These are phyloP conservation scores for Caenorhabditis zanzibari DNA, from an alignment of 2,888 invertebrate species.

Conservation along the genomic window DNA sequence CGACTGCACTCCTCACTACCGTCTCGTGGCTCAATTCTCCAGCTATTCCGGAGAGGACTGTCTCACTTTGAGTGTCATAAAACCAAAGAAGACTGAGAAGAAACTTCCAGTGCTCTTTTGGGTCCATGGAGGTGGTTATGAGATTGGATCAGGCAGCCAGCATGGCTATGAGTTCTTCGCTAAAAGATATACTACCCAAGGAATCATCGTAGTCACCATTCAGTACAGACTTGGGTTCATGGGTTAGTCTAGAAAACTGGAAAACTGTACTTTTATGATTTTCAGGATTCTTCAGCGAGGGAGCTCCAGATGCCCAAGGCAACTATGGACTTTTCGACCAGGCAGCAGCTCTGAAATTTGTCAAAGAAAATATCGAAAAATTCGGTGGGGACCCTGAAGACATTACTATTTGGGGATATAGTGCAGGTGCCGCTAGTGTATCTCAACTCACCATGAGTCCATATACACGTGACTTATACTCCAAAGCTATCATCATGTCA, in stretches of 20 bases:
- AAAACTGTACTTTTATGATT: not conserved
- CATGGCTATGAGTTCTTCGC: constrained; percentile 74
- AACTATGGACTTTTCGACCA: constrained; percentile 80
- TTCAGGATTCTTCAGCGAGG: constrained; percentile 76
- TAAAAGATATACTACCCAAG: constrained; percentile 85
- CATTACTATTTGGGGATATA: constrained; percentile 77
- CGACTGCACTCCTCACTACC: constrained; percentile 73
- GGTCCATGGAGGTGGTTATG: constrained; percentile 95
- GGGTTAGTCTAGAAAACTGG: constrained; percentile 85
- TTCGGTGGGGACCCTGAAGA: constrained; percentile 71
- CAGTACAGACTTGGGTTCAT: constrained; percentile 95
- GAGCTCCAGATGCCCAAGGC: constrained; percentile 68
- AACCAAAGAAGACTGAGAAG: constrained; percentile 64
- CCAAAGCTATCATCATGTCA: constrained; percentile 75
- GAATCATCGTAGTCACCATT: constrained; percentile 93
- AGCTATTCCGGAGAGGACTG: constrained; percentile 89
- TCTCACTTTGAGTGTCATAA: constrained; percentile 92
- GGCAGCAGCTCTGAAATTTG: constrained; percentile 74
- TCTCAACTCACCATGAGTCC: constrained; percentile 72
- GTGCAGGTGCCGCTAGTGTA: constrained; percentile 75
- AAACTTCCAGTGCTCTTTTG: constrained; percentile 93
- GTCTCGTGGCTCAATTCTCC: constrained; percentile 54
- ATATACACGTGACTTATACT: constrained; percentile 68
- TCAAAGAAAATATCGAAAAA: constrained; percentile 57
- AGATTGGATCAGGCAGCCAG: constrained; percentile 86